These are phyloP conservation scores for Nilaparvata lugens DNA, from an alignment of 1,140 invertebrate genomes.

Conservation along the genomic window DNA sequence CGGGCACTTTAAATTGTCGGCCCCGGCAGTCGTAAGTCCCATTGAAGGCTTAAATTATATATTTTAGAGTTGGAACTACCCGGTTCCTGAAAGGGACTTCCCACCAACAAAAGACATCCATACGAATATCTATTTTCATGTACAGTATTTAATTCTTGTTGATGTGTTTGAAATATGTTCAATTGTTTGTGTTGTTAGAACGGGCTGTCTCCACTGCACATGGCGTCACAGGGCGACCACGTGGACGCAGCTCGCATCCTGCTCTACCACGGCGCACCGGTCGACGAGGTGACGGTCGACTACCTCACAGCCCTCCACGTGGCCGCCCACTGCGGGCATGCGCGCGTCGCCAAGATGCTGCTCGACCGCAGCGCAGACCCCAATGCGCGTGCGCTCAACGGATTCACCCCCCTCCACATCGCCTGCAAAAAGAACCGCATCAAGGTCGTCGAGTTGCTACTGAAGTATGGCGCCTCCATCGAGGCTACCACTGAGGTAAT, in stretches of 20 bases:
- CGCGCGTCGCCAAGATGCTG: slow-evolving; percentile 61
- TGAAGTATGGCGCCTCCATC: slow-evolving; percentile 91
- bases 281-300: slow-evolving; percentile 96
- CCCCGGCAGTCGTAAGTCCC: too few species aligned
- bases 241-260: slow-evolving; percentile 88
- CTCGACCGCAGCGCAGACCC: slow-evolving; percentile 86
- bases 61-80: too few species aligned
- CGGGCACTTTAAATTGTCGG: too few species aligned
- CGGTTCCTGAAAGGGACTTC: too few species aligned
- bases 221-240: slow-evolving; percentile 95
- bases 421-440: slow-evolving; percentile 99
- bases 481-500: slow-evolving; percentile 78
- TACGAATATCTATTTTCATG: too few species aligned
- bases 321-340: slow-evolving; percentile 90
- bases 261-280: slow-evolving; percentile 85
- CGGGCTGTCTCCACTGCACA: slow-evolving; percentile 80
- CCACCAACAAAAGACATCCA: too few species aligned
- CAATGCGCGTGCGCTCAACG: slow-evolving; percentile 93
- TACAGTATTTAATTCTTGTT: too few species aligned
- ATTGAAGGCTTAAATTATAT: too few species aligned
- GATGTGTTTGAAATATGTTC: too few species aligned
- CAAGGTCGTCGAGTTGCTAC: slow-evolving; percentile 88
- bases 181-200: slow-evolving; percentile 52
- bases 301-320: slow-evolving; percentile 96
- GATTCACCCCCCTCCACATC: slow-evolving; percentile 96